Base-by-base conservation (phyloP, 2,797 vertebrate genomes). In the Telmatherina bonti region DNA sequence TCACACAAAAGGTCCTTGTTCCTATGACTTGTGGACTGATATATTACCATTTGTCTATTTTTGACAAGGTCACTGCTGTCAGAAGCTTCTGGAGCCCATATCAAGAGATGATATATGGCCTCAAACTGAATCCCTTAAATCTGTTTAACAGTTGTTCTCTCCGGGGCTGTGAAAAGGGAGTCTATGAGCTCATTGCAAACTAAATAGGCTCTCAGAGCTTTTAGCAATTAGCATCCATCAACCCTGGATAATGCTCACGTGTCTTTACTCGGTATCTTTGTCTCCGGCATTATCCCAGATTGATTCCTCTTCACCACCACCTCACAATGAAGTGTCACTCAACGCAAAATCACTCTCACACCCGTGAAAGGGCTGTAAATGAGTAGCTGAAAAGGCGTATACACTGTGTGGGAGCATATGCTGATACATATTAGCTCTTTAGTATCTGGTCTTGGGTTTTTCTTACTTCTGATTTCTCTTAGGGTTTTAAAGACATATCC, bases 401-500 rank as follows among this genome's bases (percentile, higher is more conserved):
- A 67, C 1, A 31, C 53, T 62, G 33, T 53, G 29, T 59, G 2
- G 4, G 8, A 30, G 59, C 5, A 22, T 31, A 31, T 7, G 45
- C 74, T 71, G 33, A 51, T 58, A 22, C 38, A 49, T 24, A 69
- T 76, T 20, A 20, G 30, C 26, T 55, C 18, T 41, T 11, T n/a
- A n/a, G 3, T 3, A 0, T 26, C 12, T 33, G 36, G 15, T 38
- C 18, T 62, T 41, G 11, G 7, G 36, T 56, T 22, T 61, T 64
- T 53, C 8, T 62, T 31, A 31, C 15, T 66, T 38, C 35, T 63
- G 43, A 33, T n/a, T 12, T n/a, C 47, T 27, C 9, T 35, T 87
- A 99, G 98, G 98, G 98, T 57, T 98, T 99, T 92, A 99, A 98
- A 88, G 98, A 99, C 87, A 98, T 99, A 91, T 97, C 97, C 82